Evolutionary conservation across 2,113 vertebrate species (phyloP), one percentile per base, ranked within the genome.

Genomic region (Solea solea): DNA sequence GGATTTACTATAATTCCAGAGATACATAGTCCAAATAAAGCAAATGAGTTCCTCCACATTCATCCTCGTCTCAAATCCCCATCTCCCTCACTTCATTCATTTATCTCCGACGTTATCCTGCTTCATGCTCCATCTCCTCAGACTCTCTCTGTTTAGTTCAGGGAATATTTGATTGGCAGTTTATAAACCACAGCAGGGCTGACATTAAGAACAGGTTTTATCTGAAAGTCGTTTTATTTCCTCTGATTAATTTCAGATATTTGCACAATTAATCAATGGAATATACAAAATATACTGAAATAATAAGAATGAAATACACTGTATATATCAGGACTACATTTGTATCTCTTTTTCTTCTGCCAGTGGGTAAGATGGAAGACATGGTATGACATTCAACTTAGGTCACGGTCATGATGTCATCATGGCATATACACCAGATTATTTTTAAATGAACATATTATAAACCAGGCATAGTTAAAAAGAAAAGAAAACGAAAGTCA

Each of bases 111-210:
- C 49, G 27, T 78, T 56, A 70, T 74, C 44, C 1, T 72, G 49
- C 58, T 82, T 64, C 64, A 27, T 64, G 74, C 13, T 45, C 49
- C 49, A 55, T 73, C 73, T 60, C 55, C 73, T 60, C 55, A 59
- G 75, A 62, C 72, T 46, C 16, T 65, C 14, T 72, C 46, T 64
- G 46, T 86, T 75, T 65, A 60, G 69, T 80, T 71, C 67, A 52
- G 78, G 61, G 28, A 69, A 58, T 72, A 57, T 78, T 76, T 83
- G 78, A 88, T 84, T 85, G 87, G 64, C 85, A 71, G 76, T 58
- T 59, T 80, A 21, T 76, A 84, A 75, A 27, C 68, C 40, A 5
- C 75, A 69, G 71, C 40, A 45, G 44, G 39, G 42, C 48, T 58
- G 79, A 84, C 75, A 75, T 55, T 83, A 78, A 71, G 42, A 74